Evolutionary conservation across 2,113 vertebrate species (phyloP), one percentile per base, ranked within the genome.

Genomic region (Telmatochromis bifrenatus): DNA sequence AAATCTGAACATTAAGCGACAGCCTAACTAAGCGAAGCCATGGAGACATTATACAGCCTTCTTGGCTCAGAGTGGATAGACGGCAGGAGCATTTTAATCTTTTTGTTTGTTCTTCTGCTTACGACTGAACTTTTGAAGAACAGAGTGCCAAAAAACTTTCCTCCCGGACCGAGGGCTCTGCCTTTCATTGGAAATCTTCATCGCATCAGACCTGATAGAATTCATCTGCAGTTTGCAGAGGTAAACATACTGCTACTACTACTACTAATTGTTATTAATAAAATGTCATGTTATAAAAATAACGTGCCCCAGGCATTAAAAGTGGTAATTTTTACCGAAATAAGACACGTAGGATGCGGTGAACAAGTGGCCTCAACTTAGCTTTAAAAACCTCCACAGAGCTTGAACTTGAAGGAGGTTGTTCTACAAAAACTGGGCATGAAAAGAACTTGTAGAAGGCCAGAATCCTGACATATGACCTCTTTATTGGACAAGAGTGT

Each of bases 151-250:
- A 91, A 89, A 49, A 70, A 96, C 87, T 97, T 94, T 53, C 97
- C 97, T 3, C 97, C 97, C 0, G 94, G 95, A 1, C 97, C 97
- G 31, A 3, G 58, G 58, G 58, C 58, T 35, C 58, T 62, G 58
- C 58, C 84, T 65, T 65, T 85, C 4, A 53, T 80, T 7, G 73
- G 84, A 7, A 6, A 85, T 2, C 31, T 85, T 39, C 84, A 53
- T 37, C 45, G 15, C 11, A 31, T 85, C 4, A 33, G 49, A 13
- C 21, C 75, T 26, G 11, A 47, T 2, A 79, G 84, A 51, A 17
- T 85, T 33, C 42, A 85, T 23, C 56, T 85, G 31, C 84, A 85
- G 75, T 53, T 85, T 3, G 17, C 21, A 14, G 56, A 85, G 55
- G 84, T 79, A 73, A 12, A 1, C 3, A 15, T n/a, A n/a, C 49